Percentiles rank a stretch among this genome's conserved stretches.
These are phyloP conservation scores for Ianthella basta DNA, from an alignment of 37 sponge, comb jelly and placozoan species.

Conservation along the genomic window DNA sequence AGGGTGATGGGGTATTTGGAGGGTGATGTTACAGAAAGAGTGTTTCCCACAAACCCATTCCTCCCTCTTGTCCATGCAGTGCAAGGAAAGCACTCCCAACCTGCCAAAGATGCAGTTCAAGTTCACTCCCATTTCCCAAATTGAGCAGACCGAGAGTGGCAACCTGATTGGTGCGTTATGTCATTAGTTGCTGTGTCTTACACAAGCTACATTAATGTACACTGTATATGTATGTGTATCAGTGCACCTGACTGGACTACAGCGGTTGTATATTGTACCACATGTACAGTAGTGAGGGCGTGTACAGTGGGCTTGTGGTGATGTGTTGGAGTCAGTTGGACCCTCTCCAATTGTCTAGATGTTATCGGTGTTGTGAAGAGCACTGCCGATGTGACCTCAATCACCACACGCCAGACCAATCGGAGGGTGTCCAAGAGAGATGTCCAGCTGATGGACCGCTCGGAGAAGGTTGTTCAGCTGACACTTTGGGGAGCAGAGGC, in stretches of 20 bases:
- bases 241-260: too few species aligned
- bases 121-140: constrained; percentile 62
- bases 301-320: too few species aligned
- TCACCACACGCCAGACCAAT: constrained; percentile 61
- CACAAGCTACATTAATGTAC: not conserved
- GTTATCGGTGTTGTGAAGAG: constrained; percentile 81
- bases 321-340: too few species aligned
- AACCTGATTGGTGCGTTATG: constrained; percentile 62
- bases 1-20: too few species aligned
- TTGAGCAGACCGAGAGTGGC: constrained; percentile 65
- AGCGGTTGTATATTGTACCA: not conserved
- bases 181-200: not conserved
- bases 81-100: constrained; percentile 41
- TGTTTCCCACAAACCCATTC: too few species aligned
- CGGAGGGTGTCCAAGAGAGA: constrained; percentile 80
- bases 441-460: constrained; percentile 73
- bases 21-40: too few species aligned
- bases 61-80: constrained; percentile 35
- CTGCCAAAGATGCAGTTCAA: constrained; percentile 74
- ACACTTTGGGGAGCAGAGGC: constrained; percentile 92
- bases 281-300: too few species aligned
- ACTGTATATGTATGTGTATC: too few species aligned
- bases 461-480: constrained; percentile 54
- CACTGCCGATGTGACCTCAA: constrained; percentile 53
- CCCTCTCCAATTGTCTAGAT: constrained; percentile 60